Evolutionary conservation across 64 coral and sea anemone species (phyloP).

Genomic region (Actinia tenebrosa): DNA sequence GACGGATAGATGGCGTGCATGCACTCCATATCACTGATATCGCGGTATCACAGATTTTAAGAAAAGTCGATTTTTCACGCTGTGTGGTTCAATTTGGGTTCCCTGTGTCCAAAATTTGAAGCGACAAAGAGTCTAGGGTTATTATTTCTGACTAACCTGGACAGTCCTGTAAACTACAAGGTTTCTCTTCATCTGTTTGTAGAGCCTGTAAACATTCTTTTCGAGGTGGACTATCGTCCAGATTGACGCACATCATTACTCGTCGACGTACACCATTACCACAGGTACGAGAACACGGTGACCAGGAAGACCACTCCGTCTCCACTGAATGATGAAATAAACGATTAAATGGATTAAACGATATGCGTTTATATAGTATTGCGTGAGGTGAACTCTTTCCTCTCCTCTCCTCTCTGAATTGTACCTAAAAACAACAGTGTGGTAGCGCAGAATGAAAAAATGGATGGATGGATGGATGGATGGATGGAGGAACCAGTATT

Average conservation of each 20-base stretch:
- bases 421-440: too few relatives aligned
- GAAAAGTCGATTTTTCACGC: too few relatives aligned
- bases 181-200: conserved; percentile 57
- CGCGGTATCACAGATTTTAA: too few relatives aligned
- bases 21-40: too few relatives aligned
- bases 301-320: conserved; percentile 75
- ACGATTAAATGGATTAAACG: background rate
- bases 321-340: background rate
- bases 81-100: too few relatives aligned
- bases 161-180: conserved; percentile 62
- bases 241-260: conserved; percentile 67
- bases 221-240: conserved; percentile 33
- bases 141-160: conserved; percentile 36
- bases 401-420: too few relatives aligned
- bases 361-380: too few relatives aligned
- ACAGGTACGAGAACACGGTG: conserved; percentile 72
- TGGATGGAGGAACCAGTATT: background rate
- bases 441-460: background rate
- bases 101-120: too few relatives aligned
- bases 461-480: too few relatives aligned
- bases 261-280: conserved; percentile 63
- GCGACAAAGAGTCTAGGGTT: too few relatives aligned
- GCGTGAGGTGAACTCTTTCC: too few relatives aligned
- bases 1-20: too few relatives aligned
- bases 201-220: conserved; percentile 62